Evolutionary conservation across 2,888 invertebrate species (phyloP), one percentile per base, ranked within the genome.

Genomic region (Scrobipalpa costella): DNA sequence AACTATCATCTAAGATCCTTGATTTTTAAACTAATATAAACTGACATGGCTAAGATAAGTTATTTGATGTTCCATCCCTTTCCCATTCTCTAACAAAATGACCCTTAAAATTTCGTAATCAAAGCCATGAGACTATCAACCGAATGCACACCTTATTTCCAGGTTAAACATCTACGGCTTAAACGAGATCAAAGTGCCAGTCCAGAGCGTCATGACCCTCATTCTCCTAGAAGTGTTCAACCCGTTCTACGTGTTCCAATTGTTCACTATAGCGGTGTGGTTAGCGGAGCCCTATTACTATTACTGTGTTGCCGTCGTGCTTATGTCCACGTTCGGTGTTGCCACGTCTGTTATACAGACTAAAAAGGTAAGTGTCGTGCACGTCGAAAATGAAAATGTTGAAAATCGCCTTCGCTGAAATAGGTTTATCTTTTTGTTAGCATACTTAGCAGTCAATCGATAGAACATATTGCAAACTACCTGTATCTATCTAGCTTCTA

Each of bases 201-300:
- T 97, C 59, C 94, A 95, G 75, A 93, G 95, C 59, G 91, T 96
- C 55, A 78, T 94, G 65, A 94, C 94, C 0, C 90, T 98, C 13
- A 89, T 97, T 0, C 93, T 96, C 47, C 88, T 97, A 68, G 97
- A 98, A 85, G 95, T 96, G 40, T 93, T 98, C 73, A 98, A 98
- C 85, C 98, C 98, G 3, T 98, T 98, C 91, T 98, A 98, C 90
- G 95, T 98, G 77, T 98, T 98, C 92, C 98, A 98, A 94, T 83
- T 98, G 69, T 97, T 97, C 86, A 98, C 98, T 57, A 96, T 97
- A 68, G 93, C 94, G 9, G 93, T 98, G 62, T 98, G 98, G 98
- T 94, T 97, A 64, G 93, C 95, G 6, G 98, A 98, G 78, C 94
- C 96, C 66, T 98, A 98, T 81, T 95, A 96, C 75, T 97, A 96